Base-by-base conservation (phyloP, 2,113 vertebrate genomes). In the Percina caprodes region DNA sequence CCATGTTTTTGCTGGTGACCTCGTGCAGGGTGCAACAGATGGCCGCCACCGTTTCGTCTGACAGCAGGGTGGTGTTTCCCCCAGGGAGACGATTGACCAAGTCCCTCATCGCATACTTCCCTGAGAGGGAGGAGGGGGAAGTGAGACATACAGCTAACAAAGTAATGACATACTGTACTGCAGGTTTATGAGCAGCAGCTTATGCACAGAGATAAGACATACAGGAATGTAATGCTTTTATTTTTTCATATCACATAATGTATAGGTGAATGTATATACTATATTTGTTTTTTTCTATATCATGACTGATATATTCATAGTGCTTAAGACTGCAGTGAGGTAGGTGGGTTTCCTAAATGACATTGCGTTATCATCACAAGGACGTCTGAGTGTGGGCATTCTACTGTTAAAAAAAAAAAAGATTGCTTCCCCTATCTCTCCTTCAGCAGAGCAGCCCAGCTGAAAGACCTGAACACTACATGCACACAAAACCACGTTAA, bases 1-100 rank as follows among this genome's bases (percentile, higher is more conserved):
- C 98, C 98, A 99, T 99, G 94, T 99, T 99, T 79, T 97, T 99
- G 90, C 97, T 99, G 51, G 97, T 98, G 94, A 99, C 98, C 94
- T 99, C 98, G 0, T 99, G 97, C 91, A 99, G 89, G 7, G 98
- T 98, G 59, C 98, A 99, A 94, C 98, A 99, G 94, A 99, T 97
- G 1, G 98, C 97, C 0, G 98, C 97, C 79, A 98, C 96, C 0
- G 98, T 99, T 91, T 99, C 97, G 5, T 99, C 98, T 0, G 98
- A 98, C 84, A 99, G 90, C 68, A 97, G 90, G 73, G 93, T 96
- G 12, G 97, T 97, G 2, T 89, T 94, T 56, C 97, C 97, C 0
- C 98, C 98, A 0, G 98, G 97, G 39, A 99, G 97, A 6, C 98
- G 96, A 77, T 99, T 99, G 73, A 99, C 98, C 92, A 99, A 95